These are phyloP conservation scores for Pithys albifrons DNA, from an alignment of 2,113 vertebrate species.

Conservation along the genomic window DNA sequence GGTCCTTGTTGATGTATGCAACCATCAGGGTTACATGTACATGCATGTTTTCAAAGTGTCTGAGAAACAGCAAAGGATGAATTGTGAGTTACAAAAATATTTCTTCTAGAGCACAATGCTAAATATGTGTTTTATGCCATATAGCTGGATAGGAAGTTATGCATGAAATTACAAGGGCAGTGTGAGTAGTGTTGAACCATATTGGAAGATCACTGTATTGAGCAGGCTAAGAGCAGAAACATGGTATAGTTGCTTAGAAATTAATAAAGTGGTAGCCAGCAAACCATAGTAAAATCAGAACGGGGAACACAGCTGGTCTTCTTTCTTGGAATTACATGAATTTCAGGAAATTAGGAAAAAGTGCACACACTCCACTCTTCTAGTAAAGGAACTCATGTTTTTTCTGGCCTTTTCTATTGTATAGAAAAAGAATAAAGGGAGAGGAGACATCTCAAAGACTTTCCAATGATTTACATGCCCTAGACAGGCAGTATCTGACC, in stretches of 20 bases:
- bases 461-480: not conserved
- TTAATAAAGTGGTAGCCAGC: not conserved
- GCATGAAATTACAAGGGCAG: not conserved
- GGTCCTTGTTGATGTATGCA: not conserved
- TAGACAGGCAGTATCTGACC: not conserved
- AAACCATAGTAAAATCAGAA: not conserved
- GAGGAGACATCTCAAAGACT: not conserved
- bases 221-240: not conserved
- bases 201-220: not conserved
- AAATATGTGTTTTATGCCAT: not conserved
- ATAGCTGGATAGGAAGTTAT: not conserved
- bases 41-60: not conserved
- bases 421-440: not conserved
- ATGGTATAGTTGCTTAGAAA: not conserved
- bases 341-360: not conserved
- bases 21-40: accelerated
- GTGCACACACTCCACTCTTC: not conserved
- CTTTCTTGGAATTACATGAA: not conserved
- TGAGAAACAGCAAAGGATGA: not conserved
- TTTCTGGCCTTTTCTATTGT: not conserved
- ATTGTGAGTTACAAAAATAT: not conserved
- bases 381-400: not conserved
- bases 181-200: not conserved
- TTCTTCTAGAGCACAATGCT: not conserved
- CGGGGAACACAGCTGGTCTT: not conserved